A percentile compares a stretch with the other conserved stretches of the same genome.
Evolutionary conservation across 2,113 vertebrate genomes (phyloP).

Genomic region (Peromyscus californicus): DNA sequence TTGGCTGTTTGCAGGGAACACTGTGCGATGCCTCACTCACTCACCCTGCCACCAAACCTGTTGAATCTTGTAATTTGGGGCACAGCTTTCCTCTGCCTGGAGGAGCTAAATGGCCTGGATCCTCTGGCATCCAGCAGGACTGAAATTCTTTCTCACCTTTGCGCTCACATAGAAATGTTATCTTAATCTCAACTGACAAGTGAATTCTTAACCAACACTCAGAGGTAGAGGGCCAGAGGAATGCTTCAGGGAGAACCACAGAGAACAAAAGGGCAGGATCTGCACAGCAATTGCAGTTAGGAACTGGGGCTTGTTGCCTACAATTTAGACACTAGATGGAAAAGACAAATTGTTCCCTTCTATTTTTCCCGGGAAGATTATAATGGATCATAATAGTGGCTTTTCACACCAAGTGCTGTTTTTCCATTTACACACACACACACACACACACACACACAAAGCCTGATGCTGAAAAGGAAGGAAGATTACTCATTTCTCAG

Average conservation of each 20-base stretch:
- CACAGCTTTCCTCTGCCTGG: background rate
- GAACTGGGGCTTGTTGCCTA: slow-evolving; percentile 38
- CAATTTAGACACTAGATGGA: slow-evolving; percentile 34
- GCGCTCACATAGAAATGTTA: slow-evolving; percentile 71
- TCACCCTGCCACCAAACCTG: background rate
- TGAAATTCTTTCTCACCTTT: slow-evolving; percentile 64
- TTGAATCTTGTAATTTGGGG: background rate
- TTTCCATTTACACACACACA: slow-evolving; percentile 34
- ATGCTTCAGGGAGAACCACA: slow-evolving; percentile 17
- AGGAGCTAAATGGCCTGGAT: background rate
- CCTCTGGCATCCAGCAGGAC: background rate
- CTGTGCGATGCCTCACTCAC: background rate
- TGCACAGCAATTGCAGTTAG: slow-evolving; percentile 36
- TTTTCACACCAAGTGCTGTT: slow-evolving; percentile 71
- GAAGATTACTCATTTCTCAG: background rate
- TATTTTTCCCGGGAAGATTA: slow-evolving; percentile 58
- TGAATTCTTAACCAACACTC: slow-evolving; percentile 63
- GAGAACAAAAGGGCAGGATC: background rate
- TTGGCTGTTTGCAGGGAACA: background rate
- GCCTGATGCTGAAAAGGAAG: background rate
- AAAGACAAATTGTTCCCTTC: slow-evolving; percentile 72
- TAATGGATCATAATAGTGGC: slow-evolving; percentile 63
- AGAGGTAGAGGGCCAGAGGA: slow-evolving; percentile 43
- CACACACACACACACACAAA: background rate
- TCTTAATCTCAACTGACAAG: slow-evolving; percentile 75